Evolutionary conservation across 2,888 invertebrate species (phyloP).

Genomic region (Asteroscopus sphinx): DNA sequence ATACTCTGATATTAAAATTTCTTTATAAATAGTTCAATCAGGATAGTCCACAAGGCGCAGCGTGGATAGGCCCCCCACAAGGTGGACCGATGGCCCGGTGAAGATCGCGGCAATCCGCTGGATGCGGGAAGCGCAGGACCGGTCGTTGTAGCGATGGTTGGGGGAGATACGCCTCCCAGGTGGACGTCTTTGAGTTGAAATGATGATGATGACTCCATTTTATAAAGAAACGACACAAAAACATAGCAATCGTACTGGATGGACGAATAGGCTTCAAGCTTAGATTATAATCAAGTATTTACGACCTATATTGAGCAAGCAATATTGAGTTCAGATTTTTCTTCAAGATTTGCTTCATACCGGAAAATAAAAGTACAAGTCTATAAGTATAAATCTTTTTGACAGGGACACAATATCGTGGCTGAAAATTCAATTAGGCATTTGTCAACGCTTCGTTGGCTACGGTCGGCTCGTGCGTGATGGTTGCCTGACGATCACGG

Average conservation of each 20-base stretch:
- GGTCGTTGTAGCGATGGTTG: too few species aligned
- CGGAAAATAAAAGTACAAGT: constrained; percentile 34
- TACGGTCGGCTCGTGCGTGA: constrained; percentile 76
- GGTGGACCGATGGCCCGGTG: too few species aligned
- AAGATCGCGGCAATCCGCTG: too few species aligned
- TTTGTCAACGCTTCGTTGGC: constrained; percentile 79
- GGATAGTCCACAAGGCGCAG: too few species aligned
- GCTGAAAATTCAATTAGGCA: constrained; percentile 85
- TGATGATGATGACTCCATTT: constrained; percentile 33
- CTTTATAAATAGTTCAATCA: too few species aligned
- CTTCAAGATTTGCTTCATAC: constrained; percentile 33
- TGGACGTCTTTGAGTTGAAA: too few species aligned
- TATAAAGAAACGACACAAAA: constrained; percentile 47
- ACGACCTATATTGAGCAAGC: constrained; percentile 31
- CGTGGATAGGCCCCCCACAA: too few species aligned
- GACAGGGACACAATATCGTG: constrained; percentile 71
- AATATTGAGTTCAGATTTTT: constrained; percentile 14
- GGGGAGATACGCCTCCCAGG: too few species aligned
- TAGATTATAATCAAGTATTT: constrained; percentile 50
- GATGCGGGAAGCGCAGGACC: too few species aligned
- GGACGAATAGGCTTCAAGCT: constrained; percentile 32
- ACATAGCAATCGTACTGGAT: constrained; percentile 42
- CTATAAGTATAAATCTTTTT: constrained; percentile 73
- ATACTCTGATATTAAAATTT: too few species aligned
- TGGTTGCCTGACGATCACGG: constrained; percentile 67